Base-by-base conservation (phyloP, 35 echinoderm and acorn worm species). In the Apostichopus japonicus region DNA sequence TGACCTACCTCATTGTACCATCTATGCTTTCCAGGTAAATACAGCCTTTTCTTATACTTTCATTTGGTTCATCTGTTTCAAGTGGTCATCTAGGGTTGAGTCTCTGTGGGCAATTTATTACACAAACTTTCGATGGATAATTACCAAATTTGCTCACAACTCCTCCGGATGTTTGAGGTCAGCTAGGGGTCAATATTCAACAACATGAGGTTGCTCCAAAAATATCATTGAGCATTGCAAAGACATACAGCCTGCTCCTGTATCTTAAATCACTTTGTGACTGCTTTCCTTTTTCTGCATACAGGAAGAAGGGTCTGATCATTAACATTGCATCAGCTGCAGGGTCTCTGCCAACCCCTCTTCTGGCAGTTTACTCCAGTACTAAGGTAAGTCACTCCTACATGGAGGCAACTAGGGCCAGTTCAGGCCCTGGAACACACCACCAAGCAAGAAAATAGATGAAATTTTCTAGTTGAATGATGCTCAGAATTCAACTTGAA, bases 251-350 rank as follows among this genome's bases (percentile, higher is more conserved):
- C 27, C 27, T 33, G 27, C 2, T 33, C 27, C 27, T 33, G 0
- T 33, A 33, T 33, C 27, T 33, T 33, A 33, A 33, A 33, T 33
- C 27, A 33, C 27, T 33, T 33, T 33, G 1, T 33, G 27, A 1
- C 27, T 33, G 27, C 27, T 51, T 86, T 77, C 17, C 16, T 53
- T 70, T 95, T 80, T 8, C 6, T 82, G n/a, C 65, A 91, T 82
- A 62, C 63, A 98, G 97, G 81, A 98, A 96, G 86, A 94, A 93
- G 80, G 97, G 97, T 15, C 51, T 94, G 24, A 94, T 98, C 54
- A 91, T 98, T 57, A 98, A 98, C 79, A 84, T 98, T n/a, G 91
- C 97, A 5, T 95, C 97, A 10, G 93, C 90, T 10, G 92, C 97
- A 14, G 97, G 80, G 15, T 86, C 92, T 51, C 72, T 90, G 5